Conservation (phyloP, 2,113 vertebrate species). For the Bungarus multicinctus region DNA sequence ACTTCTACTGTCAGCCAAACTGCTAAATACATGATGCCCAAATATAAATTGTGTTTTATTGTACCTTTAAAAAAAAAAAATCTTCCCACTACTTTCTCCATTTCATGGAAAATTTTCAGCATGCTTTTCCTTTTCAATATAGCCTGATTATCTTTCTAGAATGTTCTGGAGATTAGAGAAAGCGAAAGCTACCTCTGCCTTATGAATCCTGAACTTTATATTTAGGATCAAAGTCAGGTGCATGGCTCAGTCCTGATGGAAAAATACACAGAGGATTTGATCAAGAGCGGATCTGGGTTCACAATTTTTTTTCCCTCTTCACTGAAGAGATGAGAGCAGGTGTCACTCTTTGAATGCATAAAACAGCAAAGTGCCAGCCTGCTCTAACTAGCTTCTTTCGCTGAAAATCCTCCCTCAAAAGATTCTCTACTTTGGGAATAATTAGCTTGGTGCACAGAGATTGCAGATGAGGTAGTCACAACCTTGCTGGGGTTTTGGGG, state of each 20-base stretch:
- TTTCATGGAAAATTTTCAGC: not conserved
- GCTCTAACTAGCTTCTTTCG: too few species aligned
- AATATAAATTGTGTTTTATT: not conserved
- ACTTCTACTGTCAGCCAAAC: not conserved
- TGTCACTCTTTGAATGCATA: not conserved
- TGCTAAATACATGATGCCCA: not conserved
- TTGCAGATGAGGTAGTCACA: not conserved
- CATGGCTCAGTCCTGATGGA: not conserved
- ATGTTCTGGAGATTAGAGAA: not conserved
- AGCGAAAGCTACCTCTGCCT: not conserved
- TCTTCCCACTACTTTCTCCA: not conserved
- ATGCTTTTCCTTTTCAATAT: not conserved
- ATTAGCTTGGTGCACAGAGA: not conserved
- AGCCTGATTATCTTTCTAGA: not conserved
- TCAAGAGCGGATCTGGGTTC: not conserved
- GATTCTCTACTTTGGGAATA: not conserved
- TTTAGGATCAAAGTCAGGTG: slow-evolving; percentile 6
- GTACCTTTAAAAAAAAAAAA: too few species aligned
- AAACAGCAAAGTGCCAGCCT: not conserved
- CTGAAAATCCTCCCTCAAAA: not conserved
- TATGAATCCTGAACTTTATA: not conserved
- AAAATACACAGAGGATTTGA: not conserved
- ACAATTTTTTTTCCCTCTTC: not conserved
- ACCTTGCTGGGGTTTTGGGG: not conserved
- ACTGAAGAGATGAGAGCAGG: not conserved